Conservation (phyloP, 2,113 vertebrate genomes). For the Triplophysa tibetana region DNA sequence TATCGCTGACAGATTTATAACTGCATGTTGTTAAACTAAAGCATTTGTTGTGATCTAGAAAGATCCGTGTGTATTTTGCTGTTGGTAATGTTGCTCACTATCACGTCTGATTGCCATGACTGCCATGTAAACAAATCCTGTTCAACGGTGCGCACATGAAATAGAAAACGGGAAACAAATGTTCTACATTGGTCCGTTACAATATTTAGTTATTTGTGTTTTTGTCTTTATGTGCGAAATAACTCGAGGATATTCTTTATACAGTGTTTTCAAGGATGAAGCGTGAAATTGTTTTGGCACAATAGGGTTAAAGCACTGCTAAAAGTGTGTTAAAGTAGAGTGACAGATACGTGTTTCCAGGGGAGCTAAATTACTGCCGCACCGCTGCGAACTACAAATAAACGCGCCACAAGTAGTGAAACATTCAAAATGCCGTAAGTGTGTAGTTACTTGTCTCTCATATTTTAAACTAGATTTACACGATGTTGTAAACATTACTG, state of each 20-base stretch:
- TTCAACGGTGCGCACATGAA: conserved; percentile 23
- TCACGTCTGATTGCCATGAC: conserved; percentile 6
- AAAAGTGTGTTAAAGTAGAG: background rate
- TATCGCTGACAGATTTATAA: conserved; percentile 42
- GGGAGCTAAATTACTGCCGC: conserved; percentile 41
- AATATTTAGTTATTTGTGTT: background rate
- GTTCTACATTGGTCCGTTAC: background rate
- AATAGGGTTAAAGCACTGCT: background rate
- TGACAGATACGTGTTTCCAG: conserved; percentile 11
- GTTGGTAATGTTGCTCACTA: background rate
- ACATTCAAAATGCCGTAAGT: conserved; percentile 53
- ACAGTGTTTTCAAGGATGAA: background rate
- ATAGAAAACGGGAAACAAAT: conserved; percentile 30
- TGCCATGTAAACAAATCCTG: conserved; percentile 7
- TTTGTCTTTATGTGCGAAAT: background rate
- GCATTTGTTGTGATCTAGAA: background rate
- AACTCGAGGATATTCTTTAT: background rate
- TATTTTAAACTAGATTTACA: background rate
- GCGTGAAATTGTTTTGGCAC: too few relatives aligned
- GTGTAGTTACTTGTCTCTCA: background rate
- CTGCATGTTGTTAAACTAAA: background rate
- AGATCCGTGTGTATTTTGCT: background rate
- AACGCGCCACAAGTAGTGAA: background rate
- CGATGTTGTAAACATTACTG: background rate
- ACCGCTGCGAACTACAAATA: conserved; percentile 59